These are phyloP conservation scores for Butorides virescens DNA, from an alignment of 2,113 vertebrate species.

Conservation along the genomic window DNA sequence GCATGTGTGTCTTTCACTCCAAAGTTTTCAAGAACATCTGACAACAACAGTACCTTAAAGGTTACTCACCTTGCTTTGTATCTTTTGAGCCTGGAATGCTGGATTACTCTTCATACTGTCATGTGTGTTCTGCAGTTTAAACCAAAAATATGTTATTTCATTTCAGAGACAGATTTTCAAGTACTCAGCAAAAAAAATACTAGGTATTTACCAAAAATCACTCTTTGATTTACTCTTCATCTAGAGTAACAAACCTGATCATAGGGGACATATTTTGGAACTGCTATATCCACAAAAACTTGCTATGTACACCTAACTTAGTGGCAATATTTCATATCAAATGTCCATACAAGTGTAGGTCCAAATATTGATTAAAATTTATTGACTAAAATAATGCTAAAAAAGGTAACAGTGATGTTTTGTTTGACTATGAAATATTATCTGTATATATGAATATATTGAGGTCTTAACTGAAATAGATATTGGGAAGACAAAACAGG, in stretches of 20 bases:
- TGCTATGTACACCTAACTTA: background rate
- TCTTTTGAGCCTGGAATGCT: slow-evolving; percentile 47
- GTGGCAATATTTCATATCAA: background rate
- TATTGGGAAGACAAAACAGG: background rate
- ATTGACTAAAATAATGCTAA: background rate
- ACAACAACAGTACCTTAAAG: background rate
- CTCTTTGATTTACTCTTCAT: background rate
- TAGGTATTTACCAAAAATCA: background rate
- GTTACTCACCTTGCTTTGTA: slow-evolving; percentile 45
- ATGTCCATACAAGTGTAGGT: background rate
- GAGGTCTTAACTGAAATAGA: background rate
- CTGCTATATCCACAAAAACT: background rate
- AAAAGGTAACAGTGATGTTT: background rate
- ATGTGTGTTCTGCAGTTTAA: background rate
- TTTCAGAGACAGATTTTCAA: slow-evolving; percentile 10
- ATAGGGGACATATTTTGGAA: background rate
- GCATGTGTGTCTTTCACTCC: background rate
- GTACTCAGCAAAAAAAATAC: background rate
- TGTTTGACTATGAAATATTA: background rate
- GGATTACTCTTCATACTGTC: background rate
- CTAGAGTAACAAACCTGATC: background rate
- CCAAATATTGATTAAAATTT: background rate
- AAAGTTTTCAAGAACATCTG: background rate
- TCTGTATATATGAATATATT: background rate
- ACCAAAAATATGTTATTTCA: background rate